Evolutionary conservation across 2,113 vertebrate species (phyloP).

Genomic region (Puma concolor): DNA sequence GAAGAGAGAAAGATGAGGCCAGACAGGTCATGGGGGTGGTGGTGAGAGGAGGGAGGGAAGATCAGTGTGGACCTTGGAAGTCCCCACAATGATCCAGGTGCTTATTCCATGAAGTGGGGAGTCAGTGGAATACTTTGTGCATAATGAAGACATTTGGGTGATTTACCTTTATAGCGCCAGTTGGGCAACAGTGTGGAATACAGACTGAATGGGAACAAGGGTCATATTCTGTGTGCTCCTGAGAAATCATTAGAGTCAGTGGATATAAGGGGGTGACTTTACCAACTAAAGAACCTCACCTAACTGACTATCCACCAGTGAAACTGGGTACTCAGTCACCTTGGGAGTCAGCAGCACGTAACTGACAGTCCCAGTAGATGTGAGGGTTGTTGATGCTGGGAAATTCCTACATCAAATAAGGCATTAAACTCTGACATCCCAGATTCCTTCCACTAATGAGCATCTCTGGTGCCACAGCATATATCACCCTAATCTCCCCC

Average conservation of each 20-base stretch:
- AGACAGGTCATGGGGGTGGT: neutral
- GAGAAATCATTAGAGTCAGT: neutral
- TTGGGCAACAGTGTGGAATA: neutral
- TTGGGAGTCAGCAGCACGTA: neutral
- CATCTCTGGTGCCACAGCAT: neutral
- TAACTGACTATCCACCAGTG: neutral
- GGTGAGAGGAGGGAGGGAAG: neutral
- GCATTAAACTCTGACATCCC: neutral
- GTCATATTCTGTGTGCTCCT: neutral
- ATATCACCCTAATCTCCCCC: neutral
- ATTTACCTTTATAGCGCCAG: neutral
- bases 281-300: neutral
- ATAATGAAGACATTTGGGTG: neutral
- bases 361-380: neutral
- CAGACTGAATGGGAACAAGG: neutral
- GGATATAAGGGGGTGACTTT: neutral
- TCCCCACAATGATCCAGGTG: neutral
- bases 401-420: neutral
- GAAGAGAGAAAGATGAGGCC: neutral
- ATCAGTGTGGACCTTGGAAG: neutral
- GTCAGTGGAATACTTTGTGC: neutral
- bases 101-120: neutral
- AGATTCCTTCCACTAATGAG: neutral
- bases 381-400: neutral
- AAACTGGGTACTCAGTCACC: neutral